Conservation (phyloP, 2,797 vertebrate genomes). For the Fringilla coelebs region DNA sequence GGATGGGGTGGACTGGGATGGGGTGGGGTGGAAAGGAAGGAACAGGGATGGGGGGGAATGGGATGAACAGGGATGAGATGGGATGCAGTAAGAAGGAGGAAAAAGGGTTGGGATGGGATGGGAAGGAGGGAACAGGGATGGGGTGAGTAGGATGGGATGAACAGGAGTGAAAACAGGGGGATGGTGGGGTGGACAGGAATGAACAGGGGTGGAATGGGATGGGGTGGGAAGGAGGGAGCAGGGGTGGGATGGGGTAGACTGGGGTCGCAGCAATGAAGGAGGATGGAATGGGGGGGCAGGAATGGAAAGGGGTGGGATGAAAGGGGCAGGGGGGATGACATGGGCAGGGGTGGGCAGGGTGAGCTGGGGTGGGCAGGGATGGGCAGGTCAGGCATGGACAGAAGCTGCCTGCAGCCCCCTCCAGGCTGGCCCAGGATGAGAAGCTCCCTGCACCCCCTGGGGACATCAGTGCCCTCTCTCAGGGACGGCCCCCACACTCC, state of each 20-base stretch:
- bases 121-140: too few relatives aligned
- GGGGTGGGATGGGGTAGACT: neutral
- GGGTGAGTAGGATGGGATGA: neutral
- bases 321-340: too few relatives aligned
- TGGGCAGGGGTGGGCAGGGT: too few relatives aligned
- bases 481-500: rapidly evolving
- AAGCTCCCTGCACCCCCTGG: rapidly evolving
- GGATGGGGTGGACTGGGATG: too few relatives aligned
- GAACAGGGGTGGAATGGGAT: neutral
- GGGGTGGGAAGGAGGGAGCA: neutral
- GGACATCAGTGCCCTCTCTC: too few relatives aligned
- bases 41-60: neutral
- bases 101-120: too few relatives aligned
- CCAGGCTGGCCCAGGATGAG: neutral
- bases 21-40: neutral
- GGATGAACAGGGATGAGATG: neutral
- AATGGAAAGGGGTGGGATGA: neutral
- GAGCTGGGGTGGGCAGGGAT: too few relatives aligned
- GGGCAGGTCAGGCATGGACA: neutral
- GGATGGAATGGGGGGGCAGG: too few relatives aligned
- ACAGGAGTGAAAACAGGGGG: too few relatives aligned
- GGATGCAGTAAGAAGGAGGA: too few relatives aligned
- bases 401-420: neutral
- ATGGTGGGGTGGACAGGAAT: too few relatives aligned
- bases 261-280: neutral